Evolutionary conservation across 2,797 vertebrate genomes (phyloP).

Genomic region (Furcifer pardalis): DNA sequence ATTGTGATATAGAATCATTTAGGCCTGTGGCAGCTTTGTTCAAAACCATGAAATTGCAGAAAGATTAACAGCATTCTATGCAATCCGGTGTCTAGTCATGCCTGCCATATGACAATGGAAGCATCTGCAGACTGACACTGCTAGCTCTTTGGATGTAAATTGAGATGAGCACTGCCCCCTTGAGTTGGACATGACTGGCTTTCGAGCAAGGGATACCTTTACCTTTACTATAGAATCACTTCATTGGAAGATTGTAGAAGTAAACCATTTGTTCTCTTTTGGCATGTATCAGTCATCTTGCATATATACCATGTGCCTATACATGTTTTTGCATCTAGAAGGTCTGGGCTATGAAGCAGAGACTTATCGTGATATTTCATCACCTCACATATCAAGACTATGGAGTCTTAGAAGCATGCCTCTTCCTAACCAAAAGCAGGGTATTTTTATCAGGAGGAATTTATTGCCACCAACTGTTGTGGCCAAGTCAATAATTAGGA

Average conservation of each 20-base stretch:
- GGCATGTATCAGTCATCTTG: not conserved
- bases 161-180: too few relatives aligned
- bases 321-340: not conserved
- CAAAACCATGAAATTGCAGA: too few relatives aligned
- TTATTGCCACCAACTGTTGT: not conserved
- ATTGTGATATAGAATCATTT: too few relatives aligned
- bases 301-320: not conserved
- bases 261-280: not conserved
- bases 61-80: too few relatives aligned
- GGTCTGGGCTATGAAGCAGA: not conserved
- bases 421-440: not conserved
- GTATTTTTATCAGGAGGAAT: not conserved
- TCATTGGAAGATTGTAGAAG: not conserved
- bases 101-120: too few relatives aligned
- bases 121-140: too few relatives aligned
- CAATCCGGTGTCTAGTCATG: too few relatives aligned
- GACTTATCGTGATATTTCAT: not conserved
- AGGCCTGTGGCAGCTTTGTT: too few relatives aligned
- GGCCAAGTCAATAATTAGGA: not conserved
- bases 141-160: too few relatives aligned
- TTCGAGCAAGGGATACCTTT: too few relatives aligned
- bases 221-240: not conserved
- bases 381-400: not conserved
- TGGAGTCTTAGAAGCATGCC: not conserved
- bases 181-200: too few relatives aligned